Evolutionary conservation across 2,888 invertebrate species (phyloP).

Genomic region (Ommatoiulus sabulosus): DNA sequence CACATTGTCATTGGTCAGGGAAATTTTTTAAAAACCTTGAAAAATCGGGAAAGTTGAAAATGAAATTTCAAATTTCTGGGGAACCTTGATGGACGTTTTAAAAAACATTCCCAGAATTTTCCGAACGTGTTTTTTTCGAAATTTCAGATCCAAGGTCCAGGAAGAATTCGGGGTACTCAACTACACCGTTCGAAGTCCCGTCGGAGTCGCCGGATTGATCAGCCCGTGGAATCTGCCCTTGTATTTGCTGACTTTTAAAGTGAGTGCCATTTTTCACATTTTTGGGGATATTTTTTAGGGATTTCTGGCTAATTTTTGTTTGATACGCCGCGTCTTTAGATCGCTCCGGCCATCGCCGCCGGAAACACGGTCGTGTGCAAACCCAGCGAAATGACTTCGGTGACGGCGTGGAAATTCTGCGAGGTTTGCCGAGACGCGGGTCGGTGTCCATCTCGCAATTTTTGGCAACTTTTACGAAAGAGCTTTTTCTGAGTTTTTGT

Average conservation of each 20-base stretch:
- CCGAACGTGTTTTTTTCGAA: not conserved
- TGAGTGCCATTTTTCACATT: constrained; percentile 58
- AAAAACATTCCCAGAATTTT: no score
- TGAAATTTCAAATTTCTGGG: not conserved
- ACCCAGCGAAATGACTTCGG: constrained; percentile 72
- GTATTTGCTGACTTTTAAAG: constrained; percentile 72
- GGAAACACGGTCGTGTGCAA: constrained; percentile 72
- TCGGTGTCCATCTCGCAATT: constrained; percentile 61
- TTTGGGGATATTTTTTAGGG: no score
- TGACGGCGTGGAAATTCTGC: constrained; percentile 71
- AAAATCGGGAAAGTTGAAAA: not conserved
- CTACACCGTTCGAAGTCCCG: constrained; percentile 69
- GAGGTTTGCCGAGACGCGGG: constrained; percentile 70
- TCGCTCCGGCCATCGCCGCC: constrained; percentile 70
- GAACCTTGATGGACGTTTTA: no score
- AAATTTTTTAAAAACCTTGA: no score
- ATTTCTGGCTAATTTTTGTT: no score
- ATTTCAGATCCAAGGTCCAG: constrained; percentile 34
- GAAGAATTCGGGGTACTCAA: constrained; percentile 65
- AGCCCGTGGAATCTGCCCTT: constrained; percentile 73
- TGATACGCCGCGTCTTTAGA: constrained; percentile 50
- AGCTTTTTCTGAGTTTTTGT: not conserved
- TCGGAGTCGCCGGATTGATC: constrained; percentile 72
- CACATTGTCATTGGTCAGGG: no score
- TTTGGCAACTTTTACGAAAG: not conserved